Evolutionary conservation across 2,797 vertebrate species (phyloP).

Genomic region (Chanos chanos): DNA sequence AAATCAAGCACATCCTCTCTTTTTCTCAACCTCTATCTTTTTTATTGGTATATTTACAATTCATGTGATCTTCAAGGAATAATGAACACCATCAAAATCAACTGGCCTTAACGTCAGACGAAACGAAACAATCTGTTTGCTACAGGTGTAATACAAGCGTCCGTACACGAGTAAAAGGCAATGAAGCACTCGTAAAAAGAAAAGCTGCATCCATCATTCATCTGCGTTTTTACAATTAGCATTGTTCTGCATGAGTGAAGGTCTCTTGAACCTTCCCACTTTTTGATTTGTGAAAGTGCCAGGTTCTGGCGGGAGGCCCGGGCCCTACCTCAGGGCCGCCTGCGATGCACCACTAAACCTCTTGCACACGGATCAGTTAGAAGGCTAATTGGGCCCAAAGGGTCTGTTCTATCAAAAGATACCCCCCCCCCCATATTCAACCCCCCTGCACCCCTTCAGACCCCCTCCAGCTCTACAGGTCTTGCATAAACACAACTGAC

Average conservation of each 20-base stretch:
- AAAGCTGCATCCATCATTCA: constrained; percentile 35
- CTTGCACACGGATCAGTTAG: constrained; percentile 32
- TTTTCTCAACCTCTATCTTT: too few relatives aligned
- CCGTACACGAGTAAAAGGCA: constrained; percentile 32
- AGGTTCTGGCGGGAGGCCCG: constrained; percentile 17
- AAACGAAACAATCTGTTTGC: constrained; percentile 23
- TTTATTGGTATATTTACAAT: constrained; percentile 35
- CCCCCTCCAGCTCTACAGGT: constrained; percentile 15
- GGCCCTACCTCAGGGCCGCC: background rate
- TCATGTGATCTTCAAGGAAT: constrained; percentile 33
- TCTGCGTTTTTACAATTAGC: constrained; percentile 32
- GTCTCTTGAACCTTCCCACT: constrained; percentile 18
- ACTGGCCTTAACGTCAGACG: constrained; percentile 26
- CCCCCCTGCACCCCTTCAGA: too few relatives aligned
- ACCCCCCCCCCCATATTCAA: constrained; percentile 10
- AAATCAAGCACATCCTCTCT: constrained; percentile 22
- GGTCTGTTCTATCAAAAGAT: constrained; percentile 20
- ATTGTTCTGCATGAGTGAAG: constrained; percentile 21
- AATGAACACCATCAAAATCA: constrained; percentile 37
- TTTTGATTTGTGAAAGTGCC: constrained; percentile 5
- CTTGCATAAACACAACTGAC: background rate
- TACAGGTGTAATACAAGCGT: constrained; percentile 26
- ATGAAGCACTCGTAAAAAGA: constrained; percentile 35
- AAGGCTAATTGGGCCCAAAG: constrained; percentile 40
- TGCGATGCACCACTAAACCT: constrained; percentile 15